Base-by-base conservation (phyloP, 2,113 vertebrate species). In the Calidris pygmaea region DNA sequence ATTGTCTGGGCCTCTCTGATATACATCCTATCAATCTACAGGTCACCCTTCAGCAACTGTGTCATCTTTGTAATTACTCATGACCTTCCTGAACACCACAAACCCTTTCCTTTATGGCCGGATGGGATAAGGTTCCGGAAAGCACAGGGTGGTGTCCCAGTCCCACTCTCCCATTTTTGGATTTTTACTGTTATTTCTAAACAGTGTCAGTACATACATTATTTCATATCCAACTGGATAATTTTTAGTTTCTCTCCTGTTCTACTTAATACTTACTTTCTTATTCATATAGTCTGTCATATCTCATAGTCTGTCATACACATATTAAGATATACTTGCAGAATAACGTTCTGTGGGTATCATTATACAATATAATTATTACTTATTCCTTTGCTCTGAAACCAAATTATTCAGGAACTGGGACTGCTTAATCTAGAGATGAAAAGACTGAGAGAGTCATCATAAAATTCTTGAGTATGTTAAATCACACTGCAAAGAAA, bases 391-490 rank as follows among this genome's bases (percentile, higher is more conserved):
- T 53, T 72, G 37, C n/a, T 24, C 15, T 8, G 22, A 72, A 94
- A 91, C 26, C 81, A 83, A 90, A 56, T 78, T 78, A 86, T 94
- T 93, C 87, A 85, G 47, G 60, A 91, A 24, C n/a, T 59, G 55
- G 3, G 7, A 23, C 77, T 77, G 56, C 48, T 84, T 62, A 59
- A 52, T 56, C 62, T 58, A 14, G 52, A 82, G 74, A 89, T 91
- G 32, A 89, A 94, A 89, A 87, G 81, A 35, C 37, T 45, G 16
- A 59, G 21, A 45, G 11, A 93, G 22, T 59, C 11, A 71, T 32
- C 70, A 63, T 26, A 5, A 52, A 73, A 34, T 53, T 90, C 30
- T 62, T 16, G 7, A 50, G 26, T 17, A 10, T 22, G 12, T 55
- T 84, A 66, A 86, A 92, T 70, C 76, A 77, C 27, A 53, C 35